Conservation (phyloP, 2,888 invertebrate species). For the Lissonota sp. region DNA sequence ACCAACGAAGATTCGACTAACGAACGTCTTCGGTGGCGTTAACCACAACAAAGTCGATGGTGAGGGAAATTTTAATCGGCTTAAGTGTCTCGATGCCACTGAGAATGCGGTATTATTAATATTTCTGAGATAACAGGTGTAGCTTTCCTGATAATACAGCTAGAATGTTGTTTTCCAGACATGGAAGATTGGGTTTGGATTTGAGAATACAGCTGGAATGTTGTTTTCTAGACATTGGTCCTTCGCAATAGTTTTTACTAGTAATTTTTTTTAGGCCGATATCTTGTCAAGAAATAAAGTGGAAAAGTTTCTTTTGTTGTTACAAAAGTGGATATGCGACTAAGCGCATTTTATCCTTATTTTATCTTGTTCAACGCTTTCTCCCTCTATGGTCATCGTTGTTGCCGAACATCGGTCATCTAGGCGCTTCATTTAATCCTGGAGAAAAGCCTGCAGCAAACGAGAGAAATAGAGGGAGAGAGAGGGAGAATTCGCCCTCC, state of each 20-base stretch:
- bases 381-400: conserved; percentile 63
- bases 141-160: background rate
- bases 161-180: too few relatives aligned
- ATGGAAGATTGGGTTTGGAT: too few relatives aligned
- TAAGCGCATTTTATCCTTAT: conserved; percentile 80
- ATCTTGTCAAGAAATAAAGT: background rate
- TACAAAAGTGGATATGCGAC: conserved; percentile 27
- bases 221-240: too few relatives aligned
- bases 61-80: conserved; percentile 71
- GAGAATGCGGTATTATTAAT: conserved; percentile 1
- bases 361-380: conserved; percentile 80
- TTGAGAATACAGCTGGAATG: too few relatives aligned
- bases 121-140: background rate
- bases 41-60: conserved; percentile 77
- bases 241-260: too few relatives aligned
- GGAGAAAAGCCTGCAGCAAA: conserved; percentile 73
- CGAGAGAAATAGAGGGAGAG: conserved; percentile 22
- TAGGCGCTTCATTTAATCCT: conserved; percentile 83
- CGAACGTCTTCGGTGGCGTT: conserved; percentile 76
- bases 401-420: conserved; percentile 81
- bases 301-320: conserved; percentile 25
- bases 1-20: conserved; percentile 75
- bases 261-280: background rate
- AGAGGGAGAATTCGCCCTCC: conserved; percentile 43
- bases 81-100: conserved; percentile 60